A percentile compares a stretch with the other conserved stretches of the same genome.
phyloP scores from a whole-genome alignment of 2,888 invertebrate species.

The Drosophila quinaria region DNA sequence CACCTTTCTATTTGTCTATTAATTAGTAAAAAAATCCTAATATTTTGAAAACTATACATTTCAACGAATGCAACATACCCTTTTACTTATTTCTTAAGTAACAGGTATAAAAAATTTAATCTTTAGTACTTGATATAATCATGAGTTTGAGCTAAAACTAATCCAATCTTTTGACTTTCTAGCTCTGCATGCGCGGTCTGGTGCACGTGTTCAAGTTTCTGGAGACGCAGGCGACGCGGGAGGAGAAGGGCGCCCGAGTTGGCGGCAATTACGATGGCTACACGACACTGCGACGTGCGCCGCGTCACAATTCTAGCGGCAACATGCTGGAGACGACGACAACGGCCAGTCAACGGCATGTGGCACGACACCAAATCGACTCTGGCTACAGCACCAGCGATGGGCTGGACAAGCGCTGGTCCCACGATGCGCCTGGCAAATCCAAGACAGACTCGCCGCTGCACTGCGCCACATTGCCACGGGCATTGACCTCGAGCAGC shows the following conservation, averaged over 20 bases:
- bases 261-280: constrained; percentile 85
- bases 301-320: constrained; percentile 82
- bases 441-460: constrained; percentile 83
- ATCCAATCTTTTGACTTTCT: neutral
- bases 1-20: too few relatives aligned
- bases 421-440: constrained; percentile 88
- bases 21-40: too few relatives aligned
- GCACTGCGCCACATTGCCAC: constrained; percentile 75
- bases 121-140: neutral
- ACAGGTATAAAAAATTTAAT: neutral
- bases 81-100: too few relatives aligned
- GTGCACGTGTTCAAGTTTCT: constrained; percentile 98
- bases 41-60: neutral
- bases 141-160: neutral
- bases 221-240: constrained; percentile 94
- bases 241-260: constrained; percentile 84
- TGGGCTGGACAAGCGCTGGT: constrained; percentile 93
- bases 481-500: constrained; percentile 66
- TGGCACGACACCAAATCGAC: constrained; percentile 91
- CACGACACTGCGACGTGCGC: constrained; percentile 84
- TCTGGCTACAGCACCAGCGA: constrained; percentile 96
- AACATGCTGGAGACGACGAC: constrained; percentile 78
- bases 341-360: constrained; percentile 67
- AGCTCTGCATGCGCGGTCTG: constrained; percentile 93
- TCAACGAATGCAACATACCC: too few relatives aligned